A percentile compares a stretch with the other conserved stretches of the same genome.
Conservation (phyloP, 2,888 invertebrate genomes). For the Acrobeloides nanus region DNA sequence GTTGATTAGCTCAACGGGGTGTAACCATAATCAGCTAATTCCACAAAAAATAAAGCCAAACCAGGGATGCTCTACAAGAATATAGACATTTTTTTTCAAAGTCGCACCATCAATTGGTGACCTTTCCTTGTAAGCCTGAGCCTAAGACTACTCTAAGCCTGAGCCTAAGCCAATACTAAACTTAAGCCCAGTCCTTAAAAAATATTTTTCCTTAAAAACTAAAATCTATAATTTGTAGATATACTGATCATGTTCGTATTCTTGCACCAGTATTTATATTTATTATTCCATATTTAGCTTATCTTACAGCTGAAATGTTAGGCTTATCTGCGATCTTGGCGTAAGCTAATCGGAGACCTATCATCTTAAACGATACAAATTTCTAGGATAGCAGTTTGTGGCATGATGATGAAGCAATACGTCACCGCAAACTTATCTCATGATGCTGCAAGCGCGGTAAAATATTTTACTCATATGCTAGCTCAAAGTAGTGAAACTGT, state of each 20-base stretch:
- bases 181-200: no score
- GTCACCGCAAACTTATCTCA: constrained; percentile 92
- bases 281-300: constrained; percentile 92
- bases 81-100: no score
- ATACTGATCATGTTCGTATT: constrained; percentile 86
- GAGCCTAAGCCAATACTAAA: no score
- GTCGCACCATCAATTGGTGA: no score
- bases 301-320: constrained; percentile 93
- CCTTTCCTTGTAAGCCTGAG: no score
- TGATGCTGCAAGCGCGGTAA: constrained; percentile 92
- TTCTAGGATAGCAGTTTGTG: constrained; percentile 94
- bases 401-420: constrained; percentile 97
- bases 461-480: constrained; percentile 96
- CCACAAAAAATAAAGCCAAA: no score
- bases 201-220: no score
- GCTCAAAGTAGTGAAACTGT: constrained; percentile 90
- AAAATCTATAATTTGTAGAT: constrained; percentile 61
- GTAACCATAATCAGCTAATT: no score
- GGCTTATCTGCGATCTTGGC: constrained; percentile 95
- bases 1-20: no score
- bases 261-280: constrained; percentile 97
- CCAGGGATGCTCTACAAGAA: no score
- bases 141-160: no score
- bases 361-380: no score
- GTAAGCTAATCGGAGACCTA: constrained; percentile 66